These are phyloP conservation scores for Oreochromis tanganicae DNA, from an alignment of 2,113 vertebrate genomes.

Conservation along the genomic window DNA sequence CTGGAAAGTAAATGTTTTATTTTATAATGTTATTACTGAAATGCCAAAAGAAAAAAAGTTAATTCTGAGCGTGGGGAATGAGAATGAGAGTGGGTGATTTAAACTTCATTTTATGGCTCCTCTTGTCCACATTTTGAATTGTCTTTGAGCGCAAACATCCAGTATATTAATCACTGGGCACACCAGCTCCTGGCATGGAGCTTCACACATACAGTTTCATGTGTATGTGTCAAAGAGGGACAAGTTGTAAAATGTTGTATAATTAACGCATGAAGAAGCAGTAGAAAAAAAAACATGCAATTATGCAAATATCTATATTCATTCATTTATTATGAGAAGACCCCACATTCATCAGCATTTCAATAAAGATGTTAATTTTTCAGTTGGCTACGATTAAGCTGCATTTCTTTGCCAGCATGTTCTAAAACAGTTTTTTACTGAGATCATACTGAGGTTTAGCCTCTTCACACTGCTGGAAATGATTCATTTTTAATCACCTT, in stretches of 20 bases:
- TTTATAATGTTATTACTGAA: neutral
- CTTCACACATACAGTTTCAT: neutral
- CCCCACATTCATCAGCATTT: neutral
- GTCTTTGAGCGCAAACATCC: neutral
- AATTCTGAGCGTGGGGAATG: accelerated
- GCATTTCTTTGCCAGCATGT: neutral
- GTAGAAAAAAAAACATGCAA: neutral
- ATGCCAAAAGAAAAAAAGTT: neutral
- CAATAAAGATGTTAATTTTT: neutral
- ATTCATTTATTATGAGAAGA: neutral
- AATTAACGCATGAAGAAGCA: neutral
- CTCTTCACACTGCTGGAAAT: neutral
- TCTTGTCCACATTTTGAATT: neutral
- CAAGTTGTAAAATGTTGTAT: neutral
- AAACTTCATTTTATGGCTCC: neutral
- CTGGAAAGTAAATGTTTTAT: neutral
- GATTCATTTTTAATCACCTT: neutral
- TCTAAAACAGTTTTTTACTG: neutral
- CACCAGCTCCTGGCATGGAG: neutral
- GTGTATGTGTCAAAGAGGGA: neutral
- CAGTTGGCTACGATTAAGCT: neutral
- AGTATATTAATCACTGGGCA: accelerated
- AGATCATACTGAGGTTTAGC: neutral
- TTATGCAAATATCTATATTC: neutral
- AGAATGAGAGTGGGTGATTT: neutral